Base-by-base conservation (phyloP, 2,888 invertebrate species). In the Amphipyra tragopoginis region DNA sequence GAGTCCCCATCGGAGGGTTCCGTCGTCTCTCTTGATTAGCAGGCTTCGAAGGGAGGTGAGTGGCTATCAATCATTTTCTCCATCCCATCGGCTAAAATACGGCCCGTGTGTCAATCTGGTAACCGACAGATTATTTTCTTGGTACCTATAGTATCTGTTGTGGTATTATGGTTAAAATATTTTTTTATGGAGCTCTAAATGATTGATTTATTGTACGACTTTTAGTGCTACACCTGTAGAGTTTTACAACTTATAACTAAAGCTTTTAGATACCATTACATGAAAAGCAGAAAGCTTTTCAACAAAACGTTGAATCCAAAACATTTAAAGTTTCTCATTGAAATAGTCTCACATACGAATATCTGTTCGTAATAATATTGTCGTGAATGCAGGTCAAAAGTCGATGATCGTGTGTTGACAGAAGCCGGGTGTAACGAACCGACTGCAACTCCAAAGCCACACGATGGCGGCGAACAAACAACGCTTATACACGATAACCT, bases 1-100 rank as follows among this genome's bases (percentile, higher is more conserved):
- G 21, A 42, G 33, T 45, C 33, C 39, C 42, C 44, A 7, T 15
- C 13, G 36, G 51, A 38, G 26, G 47, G 10, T 51, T 29, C 26
- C 45, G 21, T 15, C 44, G 38, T 42, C 38, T 38, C 49, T 57
- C 53, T 57, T 54, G 3, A 34, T 34, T 34, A 48, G 11, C 26
- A 10, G 10, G 14, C 7, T 8, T 42, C 14, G 13, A 50, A 21
- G 38, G 13, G 50, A 67, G 54, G 57, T 57, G 40, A 58, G 44
- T 56, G 57, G 51, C 65, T 76, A 85, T 86, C 85, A 85, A 86
- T 86, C 85, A 85, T 83, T 76, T 80, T 78, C 63, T 56, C 53
- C 44, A 58, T 77, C 73, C 71, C 76, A 82, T 81, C 65, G 57
- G 50, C 59, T 67, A 70, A 75, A 74, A 76, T 77, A 75, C 66